phyloP scores from a whole-genome alignment of 2,888 invertebrate genomes.

The Thecophora atra region DNA sequence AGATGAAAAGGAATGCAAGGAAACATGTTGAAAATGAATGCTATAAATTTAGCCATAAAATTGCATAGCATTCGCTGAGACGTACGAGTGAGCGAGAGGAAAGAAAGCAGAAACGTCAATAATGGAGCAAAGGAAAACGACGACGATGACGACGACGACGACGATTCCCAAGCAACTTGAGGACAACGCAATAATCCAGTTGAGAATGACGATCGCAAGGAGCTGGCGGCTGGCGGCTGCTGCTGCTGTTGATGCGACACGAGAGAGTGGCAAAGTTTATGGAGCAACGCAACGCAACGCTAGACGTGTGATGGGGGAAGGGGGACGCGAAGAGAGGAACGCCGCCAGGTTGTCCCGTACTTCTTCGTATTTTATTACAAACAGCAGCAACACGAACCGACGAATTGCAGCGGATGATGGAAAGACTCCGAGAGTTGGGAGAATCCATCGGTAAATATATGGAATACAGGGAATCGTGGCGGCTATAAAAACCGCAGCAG shows the following conservation, averaged over 20 bases:
- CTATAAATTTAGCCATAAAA: constrained; percentile 31
- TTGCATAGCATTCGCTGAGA: constrained; percentile 17
- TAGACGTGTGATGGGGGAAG: not conserved
- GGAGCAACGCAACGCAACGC: too few species aligned
- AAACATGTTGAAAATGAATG: constrained; percentile 19
- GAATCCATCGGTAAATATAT: constrained; percentile 13
- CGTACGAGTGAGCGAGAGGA: not conserved
- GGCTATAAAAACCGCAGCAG: constrained; percentile 15
- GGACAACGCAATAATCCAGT: not conserved
- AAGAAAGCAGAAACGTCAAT: not conserved
- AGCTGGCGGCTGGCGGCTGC: not conserved
- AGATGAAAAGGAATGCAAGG: constrained; percentile 26
- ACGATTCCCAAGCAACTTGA: not conserved
- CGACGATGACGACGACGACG: not conserved
- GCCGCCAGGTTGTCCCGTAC: constrained; percentile 28
- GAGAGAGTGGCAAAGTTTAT: not conserved
- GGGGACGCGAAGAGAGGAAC: not conserved
- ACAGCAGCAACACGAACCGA: not conserved
- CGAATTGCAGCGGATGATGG: not conserved
- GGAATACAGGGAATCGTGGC: not conserved
- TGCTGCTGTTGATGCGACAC: not conserved
- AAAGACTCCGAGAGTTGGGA: not conserved
- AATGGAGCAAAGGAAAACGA: not conserved
- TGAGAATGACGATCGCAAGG: constrained; percentile 7
- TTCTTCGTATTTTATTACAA: constrained; percentile 30